A percentile compares a stretch with the other conserved stretches of the same genome.
phyloP scores from a whole-genome alignment of 2,797 vertebrate genomes.

The Tolypeutes matacus region DNA sequence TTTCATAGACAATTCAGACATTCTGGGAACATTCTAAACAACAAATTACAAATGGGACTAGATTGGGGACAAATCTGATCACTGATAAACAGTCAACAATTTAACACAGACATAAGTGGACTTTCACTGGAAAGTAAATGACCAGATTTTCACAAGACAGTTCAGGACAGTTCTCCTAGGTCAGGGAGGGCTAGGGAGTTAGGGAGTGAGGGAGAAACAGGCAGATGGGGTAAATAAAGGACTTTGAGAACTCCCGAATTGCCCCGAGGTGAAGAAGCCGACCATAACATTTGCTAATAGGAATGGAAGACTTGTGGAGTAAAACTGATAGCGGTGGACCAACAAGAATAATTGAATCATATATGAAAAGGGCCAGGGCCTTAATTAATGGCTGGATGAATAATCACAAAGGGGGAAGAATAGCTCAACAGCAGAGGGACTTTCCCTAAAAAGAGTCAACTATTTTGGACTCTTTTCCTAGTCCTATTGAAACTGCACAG shows the following conservation, averaged over 20 bases:
- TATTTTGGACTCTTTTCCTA: not conserved
- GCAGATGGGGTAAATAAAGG: not conserved
- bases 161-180: not conserved
- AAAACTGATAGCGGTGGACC: not conserved
- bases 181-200: not conserved
- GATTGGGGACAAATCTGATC: not conserved
- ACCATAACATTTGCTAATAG: not conserved
- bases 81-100: not conserved
- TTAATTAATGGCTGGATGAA: not conserved
- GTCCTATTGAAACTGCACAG: not conserved
- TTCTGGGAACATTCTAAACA: not conserved
- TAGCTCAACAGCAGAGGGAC: not conserved
- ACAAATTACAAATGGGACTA: not conserved
- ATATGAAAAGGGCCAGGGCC: not conserved
- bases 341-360: not conserved
- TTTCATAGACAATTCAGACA: not conserved
- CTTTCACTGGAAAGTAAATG: not conserved
- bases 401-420: not conserved
- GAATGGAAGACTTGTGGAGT: not conserved
- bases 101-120: not conserved
- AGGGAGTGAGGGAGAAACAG: not conserved
- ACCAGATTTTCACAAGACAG: not conserved
- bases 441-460: not conserved
- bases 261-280: not conserved
- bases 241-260: not conserved